Conservation (phyloP, 2,888 invertebrate genomes). For the Torymus texanus region DNA sequence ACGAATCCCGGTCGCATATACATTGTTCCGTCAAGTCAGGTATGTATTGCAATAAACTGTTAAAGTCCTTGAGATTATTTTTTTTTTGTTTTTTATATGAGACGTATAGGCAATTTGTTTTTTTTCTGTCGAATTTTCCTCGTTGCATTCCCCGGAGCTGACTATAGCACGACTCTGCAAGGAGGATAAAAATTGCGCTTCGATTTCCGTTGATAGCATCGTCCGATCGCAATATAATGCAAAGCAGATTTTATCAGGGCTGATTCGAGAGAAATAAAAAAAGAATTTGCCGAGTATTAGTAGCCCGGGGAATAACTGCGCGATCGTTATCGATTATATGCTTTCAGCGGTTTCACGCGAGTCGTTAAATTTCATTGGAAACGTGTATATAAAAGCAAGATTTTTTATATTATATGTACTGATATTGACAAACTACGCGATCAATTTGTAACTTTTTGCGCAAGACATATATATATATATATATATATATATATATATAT, state of each 20-base stretch:
- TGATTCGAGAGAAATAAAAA: neutral
- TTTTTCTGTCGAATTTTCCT: neutral
- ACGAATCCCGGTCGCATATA: constrained; percentile 94
- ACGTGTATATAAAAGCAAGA: no score
- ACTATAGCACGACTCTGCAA: neutral
- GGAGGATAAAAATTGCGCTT: constrained; percentile 1
- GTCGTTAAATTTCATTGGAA: no score
- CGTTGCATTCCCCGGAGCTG: neutral
- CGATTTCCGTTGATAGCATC: constrained; percentile 19
- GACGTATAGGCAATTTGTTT: neutral
- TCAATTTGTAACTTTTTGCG: no score
- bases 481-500: no score
- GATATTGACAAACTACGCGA: no score
- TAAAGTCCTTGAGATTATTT: neutral
- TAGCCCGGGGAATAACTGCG: neutral
- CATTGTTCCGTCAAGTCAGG: constrained; percentile 99
- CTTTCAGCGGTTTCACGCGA: no score
- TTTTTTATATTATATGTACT: no score
- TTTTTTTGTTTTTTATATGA: neutral
- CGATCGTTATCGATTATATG: neutral
- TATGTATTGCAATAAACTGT: constrained; percentile 72
- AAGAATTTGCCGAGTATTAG: no score
- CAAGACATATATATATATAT: no score
- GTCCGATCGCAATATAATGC: no score
- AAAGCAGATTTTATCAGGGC: neutral